These are phyloP conservation scores for Pagrus major DNA, from an alignment of 2,113 vertebrate species.

Conservation along the genomic window DNA sequence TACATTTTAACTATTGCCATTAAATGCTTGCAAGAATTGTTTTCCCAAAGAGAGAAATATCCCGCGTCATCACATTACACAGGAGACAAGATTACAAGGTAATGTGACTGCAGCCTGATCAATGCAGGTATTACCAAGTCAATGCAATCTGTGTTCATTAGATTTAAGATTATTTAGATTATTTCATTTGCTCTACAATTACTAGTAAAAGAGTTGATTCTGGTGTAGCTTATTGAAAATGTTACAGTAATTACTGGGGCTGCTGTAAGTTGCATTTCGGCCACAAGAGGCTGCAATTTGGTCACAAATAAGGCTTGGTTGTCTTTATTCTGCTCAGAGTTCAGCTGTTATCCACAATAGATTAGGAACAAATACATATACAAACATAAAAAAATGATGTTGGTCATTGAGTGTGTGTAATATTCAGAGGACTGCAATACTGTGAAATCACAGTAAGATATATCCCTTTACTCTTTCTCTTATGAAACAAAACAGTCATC, in stretches of 20 bases:
- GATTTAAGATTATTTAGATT: not conserved
- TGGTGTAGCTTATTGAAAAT: too few species aligned
- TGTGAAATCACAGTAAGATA: not conserved
- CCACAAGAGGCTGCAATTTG: constrained; percentile 74
- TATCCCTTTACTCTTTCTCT: not conserved
- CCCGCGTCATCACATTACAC: not conserved
- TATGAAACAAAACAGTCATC: not conserved
- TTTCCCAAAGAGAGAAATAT: not conserved
- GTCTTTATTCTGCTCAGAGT: not conserved
- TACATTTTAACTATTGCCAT: too few species aligned
- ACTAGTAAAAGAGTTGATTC: too few species aligned
- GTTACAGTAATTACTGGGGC: not conserved
- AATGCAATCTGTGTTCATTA: not conserved
- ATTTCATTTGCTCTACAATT: not conserved
- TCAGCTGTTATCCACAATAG: not conserved
- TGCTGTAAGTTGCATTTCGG: constrained; percentile 17
- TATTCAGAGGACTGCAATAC: not conserved
- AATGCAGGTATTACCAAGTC: not conserved
- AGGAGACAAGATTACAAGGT: not conserved
- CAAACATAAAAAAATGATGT: not conserved
- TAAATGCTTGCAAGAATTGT: not conserved
- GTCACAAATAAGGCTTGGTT: constrained; percentile 40
- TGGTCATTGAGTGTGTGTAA: not conserved
- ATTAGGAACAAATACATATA: not conserved
- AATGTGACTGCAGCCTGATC: not conserved